Base-by-base conservation (phyloP, 2,888 invertebrate species). In the Agonopterix arenella region DNA sequence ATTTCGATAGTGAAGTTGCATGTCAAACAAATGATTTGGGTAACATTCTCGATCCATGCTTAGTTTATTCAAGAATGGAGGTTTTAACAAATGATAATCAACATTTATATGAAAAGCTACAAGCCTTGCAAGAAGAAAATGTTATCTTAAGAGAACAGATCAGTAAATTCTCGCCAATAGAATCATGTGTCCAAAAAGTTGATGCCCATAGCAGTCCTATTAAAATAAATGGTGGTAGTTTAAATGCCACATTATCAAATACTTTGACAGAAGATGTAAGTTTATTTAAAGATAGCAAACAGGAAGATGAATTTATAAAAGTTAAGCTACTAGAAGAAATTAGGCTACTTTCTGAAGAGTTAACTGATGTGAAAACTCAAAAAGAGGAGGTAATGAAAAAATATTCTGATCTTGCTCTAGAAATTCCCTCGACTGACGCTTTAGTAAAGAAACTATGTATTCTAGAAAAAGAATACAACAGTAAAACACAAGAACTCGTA, bases 341-440 rank as follows among this genome's bases (percentile, higher is more conserved):
- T 2, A 59, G 70, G 56, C 37, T 43, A 37, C 50, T 81, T 9
- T 58, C 57, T 36, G 54, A 67, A 55, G 67, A 76, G 55, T 55
- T 83, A 48, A 28, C 51, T 7, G 51, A 66, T 11, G 38, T 74
- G 2, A 64, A 68, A 60, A 50, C 49, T 11, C 62, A 75, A 57
- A 85, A 81, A 58, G 47, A 55, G 37, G 62, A 67, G 11, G 57
- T 84, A 13, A 70, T 80, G 50, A 55, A 68, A 45, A 80, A 80
- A 62, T 84, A 76, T 53, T 68, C 70, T 5, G 70, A 70, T 47
- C 61, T 82, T 1, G 43, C 58, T n/a, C 58, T 76, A 47, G 83
- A 84, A 66, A 60, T 70, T 45, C 73, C 74, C 10, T 65, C 71
- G 41, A 71, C 65, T 5, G 76, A 81, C 48, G 58, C 62, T 10